phyloP scores from a whole-genome alignment of 2,113 vertebrate genomes.

The Clupea harengus region DNA sequence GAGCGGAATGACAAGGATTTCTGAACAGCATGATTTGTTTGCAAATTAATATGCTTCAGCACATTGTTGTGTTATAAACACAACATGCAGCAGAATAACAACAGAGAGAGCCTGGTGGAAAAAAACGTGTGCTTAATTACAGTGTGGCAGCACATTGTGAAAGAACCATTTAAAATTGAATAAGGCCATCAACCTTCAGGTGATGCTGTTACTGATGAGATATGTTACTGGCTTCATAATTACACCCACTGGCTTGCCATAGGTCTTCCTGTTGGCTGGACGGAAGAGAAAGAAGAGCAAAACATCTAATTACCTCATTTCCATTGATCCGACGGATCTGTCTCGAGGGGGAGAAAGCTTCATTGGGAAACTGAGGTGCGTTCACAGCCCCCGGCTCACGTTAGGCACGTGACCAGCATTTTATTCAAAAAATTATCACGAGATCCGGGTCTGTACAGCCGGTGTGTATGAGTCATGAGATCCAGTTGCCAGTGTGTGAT shows the following conservation, averaged over 20 bases:
- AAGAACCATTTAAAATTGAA: not conserved
- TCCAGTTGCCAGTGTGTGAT: not conserved
- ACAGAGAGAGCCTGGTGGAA: not conserved
- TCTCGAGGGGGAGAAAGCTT: constrained; percentile 97
- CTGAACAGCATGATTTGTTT: not conserved
- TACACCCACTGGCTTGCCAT: constrained; percentile 26
- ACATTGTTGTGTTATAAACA: not conserved
- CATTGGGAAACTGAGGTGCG: constrained; percentile 94
- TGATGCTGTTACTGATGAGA: not conserved
- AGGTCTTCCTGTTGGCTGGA: constrained; percentile 96
- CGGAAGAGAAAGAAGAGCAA: constrained; percentile 99
- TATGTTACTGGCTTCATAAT: not conserved
- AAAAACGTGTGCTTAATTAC: not conserved
- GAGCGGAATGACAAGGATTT: not conserved
- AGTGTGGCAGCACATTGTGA: not conserved
- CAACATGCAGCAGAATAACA: not conserved
- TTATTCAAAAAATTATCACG: not conserved
- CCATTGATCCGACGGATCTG: constrained; percentile 96
- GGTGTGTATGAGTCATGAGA: not conserved
- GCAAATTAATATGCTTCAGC: not conserved
- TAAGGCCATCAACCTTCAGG: not conserved
- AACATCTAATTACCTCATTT: constrained; percentile 99
- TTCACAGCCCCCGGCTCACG: not conserved
- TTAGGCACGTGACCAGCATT: not conserved
- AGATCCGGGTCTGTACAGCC: too few species aligned